phyloP scores from a whole-genome alignment of 1,140 invertebrate species.

The Ditylenchus dipsaci region DNA sequence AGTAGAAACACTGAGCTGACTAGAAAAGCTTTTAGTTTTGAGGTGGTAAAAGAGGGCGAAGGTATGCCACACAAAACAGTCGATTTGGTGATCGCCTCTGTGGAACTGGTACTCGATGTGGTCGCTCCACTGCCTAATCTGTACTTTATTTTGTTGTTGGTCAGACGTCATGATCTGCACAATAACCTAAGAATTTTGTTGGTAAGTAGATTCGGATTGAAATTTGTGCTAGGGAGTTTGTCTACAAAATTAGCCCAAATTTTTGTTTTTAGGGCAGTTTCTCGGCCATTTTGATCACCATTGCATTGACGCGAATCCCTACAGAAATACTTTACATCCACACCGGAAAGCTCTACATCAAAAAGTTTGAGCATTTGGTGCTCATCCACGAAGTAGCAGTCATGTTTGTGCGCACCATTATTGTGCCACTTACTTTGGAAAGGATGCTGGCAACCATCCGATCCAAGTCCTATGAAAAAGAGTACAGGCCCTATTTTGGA shows the following conservation, averaged over 20 bases:
- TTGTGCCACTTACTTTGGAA: slow-evolving; percentile 24
- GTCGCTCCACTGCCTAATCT: slow-evolving; percentile 14
- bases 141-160: slow-evolving; percentile 17
- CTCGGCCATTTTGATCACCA: neutral
- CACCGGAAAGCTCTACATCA: slow-evolving; percentile 16
- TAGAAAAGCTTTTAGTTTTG: neutral
- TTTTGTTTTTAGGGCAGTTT: slow-evolving; percentile 10
- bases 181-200: slow-evolving; percentile 22
- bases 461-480: slow-evolving; percentile 20
- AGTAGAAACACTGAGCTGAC: no score
- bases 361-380: slow-evolving; percentile 12
- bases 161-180: slow-evolving; percentile 16
- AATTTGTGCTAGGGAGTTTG: no score
- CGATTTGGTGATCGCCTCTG: slow-evolving; percentile 16
- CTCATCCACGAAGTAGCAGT: slow-evolving; percentile 22
- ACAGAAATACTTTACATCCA: slow-evolving; percentile 14
- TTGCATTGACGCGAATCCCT: slow-evolving; percentile 22
- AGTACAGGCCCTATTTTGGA: slow-evolving; percentile 9
- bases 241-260: no score
- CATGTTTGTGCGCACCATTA: slow-evolving; percentile 20
- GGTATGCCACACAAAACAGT: neutral
- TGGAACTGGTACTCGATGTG: slow-evolving; percentile 16
- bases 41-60: no score
- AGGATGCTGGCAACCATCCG: slow-evolving; percentile 19
- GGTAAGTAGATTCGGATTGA: no score